Base-by-base conservation (phyloP, 2,113 vertebrate genomes). In the Microtus richardsoni region DNA sequence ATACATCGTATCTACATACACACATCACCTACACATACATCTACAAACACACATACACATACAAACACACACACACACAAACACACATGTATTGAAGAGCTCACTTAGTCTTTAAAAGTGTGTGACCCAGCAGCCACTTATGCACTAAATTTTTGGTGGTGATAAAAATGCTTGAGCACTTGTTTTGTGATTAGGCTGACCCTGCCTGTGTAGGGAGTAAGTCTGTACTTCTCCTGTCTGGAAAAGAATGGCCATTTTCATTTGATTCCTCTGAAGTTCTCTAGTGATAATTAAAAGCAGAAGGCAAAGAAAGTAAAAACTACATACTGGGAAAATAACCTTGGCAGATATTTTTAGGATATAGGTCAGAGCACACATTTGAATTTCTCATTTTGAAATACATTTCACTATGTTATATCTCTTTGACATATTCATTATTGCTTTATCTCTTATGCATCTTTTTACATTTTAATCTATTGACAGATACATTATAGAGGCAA, bases 381-480 rank as follows among this genome's bases (percentile, higher is more conserved):
- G 10, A 58, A 95, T 58, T 85, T 88, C 28, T 91, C 49, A 71
- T 73, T 93, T 82, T 91, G 52, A 91, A 86, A 68, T 73, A 77
- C 39, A 60, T 66, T 82, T 93, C 49, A 79, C n/a, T 44, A 7
- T 58, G 62, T 41, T 82, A 30, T 75, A 21, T 8, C 22, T 74
- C 24, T 4, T 44, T 77, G 66, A 26, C 60, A 52, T 60, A 80
- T 30, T 12, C 60, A 4, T 88, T 64, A 82, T 80, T 73, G 14
- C 13, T 77, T 62, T 93, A 12, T 21, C 28, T 83, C n/a, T 73
- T 66, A 66, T 28, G 52, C 3, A 1, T 70, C 33, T 49, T 85
- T 85, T 77, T 78, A 54, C 4, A 54, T 79, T 36, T 64, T 92
- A 77, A 39, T 68, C 58, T 70, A 82, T 49, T 22, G 60, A 89